Conservation (phyloP, 2,113 vertebrate species). For the Benitochromis conjunctus region DNA sequence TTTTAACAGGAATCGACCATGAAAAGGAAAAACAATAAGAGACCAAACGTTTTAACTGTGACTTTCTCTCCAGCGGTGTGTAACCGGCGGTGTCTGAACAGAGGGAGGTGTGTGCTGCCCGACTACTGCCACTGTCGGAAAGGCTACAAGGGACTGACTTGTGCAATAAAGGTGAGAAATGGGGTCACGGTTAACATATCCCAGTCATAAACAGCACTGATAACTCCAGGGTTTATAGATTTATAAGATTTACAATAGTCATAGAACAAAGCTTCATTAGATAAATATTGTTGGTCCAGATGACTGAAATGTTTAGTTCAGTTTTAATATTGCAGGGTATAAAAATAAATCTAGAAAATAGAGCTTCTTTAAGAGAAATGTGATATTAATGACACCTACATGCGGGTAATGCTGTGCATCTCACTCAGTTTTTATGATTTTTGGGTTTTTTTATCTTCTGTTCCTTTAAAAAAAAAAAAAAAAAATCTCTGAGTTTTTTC, state of each 20-base stretch:
- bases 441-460: not conserved
- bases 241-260: not conserved
- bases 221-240: not conserved
- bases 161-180: constrained; percentile 72
- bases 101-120: constrained; percentile 81
- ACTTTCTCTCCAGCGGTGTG: constrained; percentile 78
- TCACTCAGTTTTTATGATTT: not conserved
- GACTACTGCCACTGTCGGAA: constrained; percentile 81
- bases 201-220: rapidly evolving
- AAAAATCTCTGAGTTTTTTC: not conserved
- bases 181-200: not conserved
- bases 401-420: not conserved
- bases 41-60: not conserved
- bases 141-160: constrained; percentile 79
- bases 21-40: not conserved
- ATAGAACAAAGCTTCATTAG: not conserved
- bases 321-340: not conserved
- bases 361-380: not conserved
- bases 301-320: not conserved
- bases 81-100: constrained; percentile 78
- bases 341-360: rapidly evolving
- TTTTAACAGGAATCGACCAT: not conserved
- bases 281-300: not conserved
- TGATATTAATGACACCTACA: not conserved
- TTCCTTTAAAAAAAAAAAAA: not conserved